Evolutionary conservation across 1,140 invertebrate genomes (phyloP).

Genomic region (Drosophila serrata): DNA sequence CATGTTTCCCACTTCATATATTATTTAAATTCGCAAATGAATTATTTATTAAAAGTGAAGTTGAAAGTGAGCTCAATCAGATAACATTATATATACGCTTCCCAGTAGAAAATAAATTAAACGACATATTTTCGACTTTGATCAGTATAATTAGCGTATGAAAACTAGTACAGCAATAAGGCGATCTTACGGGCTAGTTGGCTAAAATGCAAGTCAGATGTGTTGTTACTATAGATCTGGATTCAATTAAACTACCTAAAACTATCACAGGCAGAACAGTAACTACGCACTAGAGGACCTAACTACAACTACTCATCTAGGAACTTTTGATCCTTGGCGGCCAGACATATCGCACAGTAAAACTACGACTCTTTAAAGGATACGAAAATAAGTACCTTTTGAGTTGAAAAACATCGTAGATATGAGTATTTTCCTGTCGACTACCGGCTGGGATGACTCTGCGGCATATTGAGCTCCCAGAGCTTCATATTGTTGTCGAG

Average conservation of each 20-base stretch:
- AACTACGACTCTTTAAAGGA: neutral
- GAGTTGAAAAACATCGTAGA: neutral
- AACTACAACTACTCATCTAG: constrained; percentile 60
- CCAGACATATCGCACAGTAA: constrained; percentile 20
- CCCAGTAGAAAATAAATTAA: constrained; percentile 2
- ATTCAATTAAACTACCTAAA: constrained; percentile 77
- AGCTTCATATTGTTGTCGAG: constrained; percentile 95
- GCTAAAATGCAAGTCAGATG: constrained; percentile 56
- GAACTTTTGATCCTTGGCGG: constrained; percentile 46
- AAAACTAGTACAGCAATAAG: constrained; percentile 25
- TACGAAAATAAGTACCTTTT: neutral
- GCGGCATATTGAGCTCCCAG: constrained; percentile 93
- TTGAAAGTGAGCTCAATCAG: neutral
- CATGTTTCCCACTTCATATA: too few species aligned
- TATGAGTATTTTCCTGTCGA: constrained; percentile 11
- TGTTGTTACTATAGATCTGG: constrained; percentile 14
- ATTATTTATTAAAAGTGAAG: neutral
- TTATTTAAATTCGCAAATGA: neutral
- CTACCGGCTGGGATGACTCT: constrained; percentile 56
- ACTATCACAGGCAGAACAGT: constrained; percentile 81
- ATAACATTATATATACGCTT: neutral
- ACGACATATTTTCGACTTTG: constrained; percentile 10
- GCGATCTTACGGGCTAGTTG: constrained; percentile 33
- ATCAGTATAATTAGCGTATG: constrained; percentile 20
- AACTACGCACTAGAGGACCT: constrained; percentile 70